Base-by-base conservation (phyloP, 1,140 invertebrate genomes). In the Pomacea maculata region DNA sequence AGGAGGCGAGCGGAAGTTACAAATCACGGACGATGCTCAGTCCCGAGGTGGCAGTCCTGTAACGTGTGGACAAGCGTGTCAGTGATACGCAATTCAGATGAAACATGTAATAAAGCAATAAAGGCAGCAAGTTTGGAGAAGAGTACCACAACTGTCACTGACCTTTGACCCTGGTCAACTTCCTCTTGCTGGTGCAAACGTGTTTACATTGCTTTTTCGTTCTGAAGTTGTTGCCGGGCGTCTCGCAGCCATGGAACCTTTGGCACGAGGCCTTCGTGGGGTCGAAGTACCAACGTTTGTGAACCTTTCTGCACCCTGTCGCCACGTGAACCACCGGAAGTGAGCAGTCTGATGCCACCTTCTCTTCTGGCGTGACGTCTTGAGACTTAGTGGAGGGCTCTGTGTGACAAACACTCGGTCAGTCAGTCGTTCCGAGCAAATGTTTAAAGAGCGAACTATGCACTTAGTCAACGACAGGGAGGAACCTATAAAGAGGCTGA, bases 231-330 rank as follows among this genome's bases (percentile, higher is more conserved):
- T 86, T 84, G 8, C 83, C 85, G 12, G 29, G 19, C 65, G 83
- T 82, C 17, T 52, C 57, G 75, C 85, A 86, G 5, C 84, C 83
- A 17, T 79, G 54, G 79, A 86, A 86, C 63, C 80, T 80, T n/a
- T 68, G 71, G 73, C 85, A 86, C 74, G 78, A 75, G 70, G 82
- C 84, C 21, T 82, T 83, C 72, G 76, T 71, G 14, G 75, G n/a
- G 68, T 84, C 83, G 52, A 83, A 86, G 52, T 78, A 83, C 83
- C 83, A 85, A 4, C 85, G 75, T 67, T 68, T 80, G 25, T 79
- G 45, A 61, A 72, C 57, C n/a, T 80, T 81, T 73, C 73, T 78
- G 54, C 85, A 86, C 15, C 64, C 67, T 1, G 72, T 80, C 15
- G 83, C 75, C 4, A 71, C 74, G 34, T 65, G 79, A 7, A 78